These are phyloP conservation scores for Eupithecia exiguata DNA, from an alignment of 2,888 invertebrate genomes.

Conservation along the genomic window DNA sequence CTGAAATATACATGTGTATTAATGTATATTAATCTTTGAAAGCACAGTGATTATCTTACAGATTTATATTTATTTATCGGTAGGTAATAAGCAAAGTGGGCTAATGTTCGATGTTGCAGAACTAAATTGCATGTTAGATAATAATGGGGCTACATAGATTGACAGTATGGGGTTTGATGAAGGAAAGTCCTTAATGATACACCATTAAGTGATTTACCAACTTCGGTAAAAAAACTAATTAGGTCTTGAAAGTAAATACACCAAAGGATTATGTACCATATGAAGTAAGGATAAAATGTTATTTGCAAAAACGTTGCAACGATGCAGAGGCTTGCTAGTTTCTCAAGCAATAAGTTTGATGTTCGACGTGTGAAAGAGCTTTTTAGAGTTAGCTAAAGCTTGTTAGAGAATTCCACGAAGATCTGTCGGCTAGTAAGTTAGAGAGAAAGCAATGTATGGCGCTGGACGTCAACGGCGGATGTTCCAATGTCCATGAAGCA, in stretches of 20 bases:
- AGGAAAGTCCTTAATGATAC: slow-evolving; percentile 21
- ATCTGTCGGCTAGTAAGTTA: slow-evolving; percentile 14
- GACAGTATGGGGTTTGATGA: slow-evolving; percentile 7
- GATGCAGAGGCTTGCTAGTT: neutral
- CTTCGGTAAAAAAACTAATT: neutral
- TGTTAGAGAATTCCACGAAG: slow-evolving; percentile 24
- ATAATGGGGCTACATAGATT: slow-evolving; percentile 14
- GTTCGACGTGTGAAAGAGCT: slow-evolving; percentile 7
- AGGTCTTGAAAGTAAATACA: neutral
- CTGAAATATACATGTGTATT: too few relatives aligned
- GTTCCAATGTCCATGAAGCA: slow-evolving; percentile 41
- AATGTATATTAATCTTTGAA: neutral
- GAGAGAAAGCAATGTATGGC: slow-evolving; percentile 33
- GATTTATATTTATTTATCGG: neutral
- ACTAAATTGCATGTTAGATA: slow-evolving; percentile 25
- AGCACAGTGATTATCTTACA: neutral
- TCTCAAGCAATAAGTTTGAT: neutral
- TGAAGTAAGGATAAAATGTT: neutral
- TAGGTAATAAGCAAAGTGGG: slow-evolving; percentile 14
- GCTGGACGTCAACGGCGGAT: slow-evolving; percentile 50
- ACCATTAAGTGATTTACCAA: slow-evolving; percentile 10
- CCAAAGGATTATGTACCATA: neutral
- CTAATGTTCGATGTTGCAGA: slow-evolving; percentile 28
- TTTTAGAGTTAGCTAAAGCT: slow-evolving; percentile 10
- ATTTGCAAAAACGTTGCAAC: neutral